Base-by-base conservation (phyloP, 2,113 vertebrate genomes). In the Tympanuchus pallidicinctus region DNA sequence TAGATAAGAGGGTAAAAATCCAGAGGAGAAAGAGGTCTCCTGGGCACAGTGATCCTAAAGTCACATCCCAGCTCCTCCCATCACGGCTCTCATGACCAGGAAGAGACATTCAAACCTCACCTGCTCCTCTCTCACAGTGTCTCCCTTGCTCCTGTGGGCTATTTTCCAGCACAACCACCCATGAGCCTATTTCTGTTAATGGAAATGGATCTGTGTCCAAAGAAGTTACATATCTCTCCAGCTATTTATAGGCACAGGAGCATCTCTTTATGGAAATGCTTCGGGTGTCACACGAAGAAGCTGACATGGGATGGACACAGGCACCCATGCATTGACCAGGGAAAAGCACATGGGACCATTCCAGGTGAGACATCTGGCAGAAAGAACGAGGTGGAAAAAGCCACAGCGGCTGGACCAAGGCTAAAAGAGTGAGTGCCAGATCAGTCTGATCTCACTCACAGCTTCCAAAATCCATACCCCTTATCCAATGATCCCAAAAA, bases 211-310 rank as follows among this genome's bases (percentile, higher is more conserved):
- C 86, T 38, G 48, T 57, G 72, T 17, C 74, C 18, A 86, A 75
- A 80, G 52, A 64, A 4, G 0, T 79, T 64, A 27, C 82, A 34
- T n/a, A 38, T 66, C 78, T 67, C 78, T 52, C 48, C 0, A 2
- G 34, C 65, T 94, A 94, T 91, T 95, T 90, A 67, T 77, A 78
- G 89, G 50, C 67, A 76, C 73, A 79, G 74, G 67, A 86, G 63
- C 34, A 40, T 77, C 83, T 73, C 86, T 36, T 40, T 71, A 42
- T 9, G 60, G 86, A 77, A 93, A 57, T 0, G 2, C 50, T 28
- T 40, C 0, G 13, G 65, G 75, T n/a, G 64, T 36, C 34, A 12
- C 3, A 61, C 7, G 28, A 32, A 69, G 45, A 60, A 47, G 42
- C 27, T 3, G 4, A 59, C 4, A 38, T 0, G 1, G 56, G 63